Percentiles rank a stretch among this genome's conserved stretches.
Evolutionary conservation across 1,140 invertebrate genomes (phyloP).

Genomic region (Heliconius hewitsoni): DNA sequence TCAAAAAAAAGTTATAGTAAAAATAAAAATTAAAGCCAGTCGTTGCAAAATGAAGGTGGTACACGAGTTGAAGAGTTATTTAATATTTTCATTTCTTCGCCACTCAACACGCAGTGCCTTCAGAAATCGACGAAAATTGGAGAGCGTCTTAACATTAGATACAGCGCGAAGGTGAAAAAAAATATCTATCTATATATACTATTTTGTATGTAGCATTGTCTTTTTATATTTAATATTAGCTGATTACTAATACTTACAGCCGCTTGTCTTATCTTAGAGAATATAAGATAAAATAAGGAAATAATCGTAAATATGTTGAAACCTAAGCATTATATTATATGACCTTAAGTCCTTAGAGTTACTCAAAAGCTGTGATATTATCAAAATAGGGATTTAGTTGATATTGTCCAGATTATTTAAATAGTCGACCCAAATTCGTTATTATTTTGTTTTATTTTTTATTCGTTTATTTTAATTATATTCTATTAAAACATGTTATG

Average conservation of each 20-base stretch:
- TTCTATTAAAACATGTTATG: no score
- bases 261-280: slow-evolving; percentile 33
- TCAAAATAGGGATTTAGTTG: slow-evolving; percentile 5
- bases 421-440: no score
- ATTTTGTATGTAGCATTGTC: not conserved
- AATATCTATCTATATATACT: not conserved
- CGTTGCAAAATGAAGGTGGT: no score
- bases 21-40: no score
- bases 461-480: no score
- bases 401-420: not conserved
- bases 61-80: no score
- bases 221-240: slow-evolving; percentile 17
- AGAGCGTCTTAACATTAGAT: no score
- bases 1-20: no score
- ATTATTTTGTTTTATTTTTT: no score
- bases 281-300: slow-evolving; percentile 21
- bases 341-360: slow-evolving; percentile 21
- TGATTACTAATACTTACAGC: slow-evolving; percentile 28
- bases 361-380: slow-evolving; percentile 4
- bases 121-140: no score
- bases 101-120: no score
- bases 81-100: no score
- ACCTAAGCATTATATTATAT: slow-evolving; percentile 31
- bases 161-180: not conserved
- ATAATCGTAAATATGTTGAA: slow-evolving; percentile 36